phyloP scores from a whole-genome alignment of 2,888 invertebrate genomes.

The Lithophane semibrunnea region DNA sequence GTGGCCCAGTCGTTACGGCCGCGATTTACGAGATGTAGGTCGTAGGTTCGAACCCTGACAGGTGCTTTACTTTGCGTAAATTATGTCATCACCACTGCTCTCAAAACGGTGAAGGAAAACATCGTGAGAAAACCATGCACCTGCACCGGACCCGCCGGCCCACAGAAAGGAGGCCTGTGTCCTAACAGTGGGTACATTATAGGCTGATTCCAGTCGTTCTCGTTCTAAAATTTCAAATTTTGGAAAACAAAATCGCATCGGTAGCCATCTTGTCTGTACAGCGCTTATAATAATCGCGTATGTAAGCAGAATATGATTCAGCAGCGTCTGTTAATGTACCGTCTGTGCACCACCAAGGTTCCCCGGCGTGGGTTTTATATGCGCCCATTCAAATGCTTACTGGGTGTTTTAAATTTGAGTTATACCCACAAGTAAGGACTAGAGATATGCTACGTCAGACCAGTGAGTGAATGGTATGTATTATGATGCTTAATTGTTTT shows the following conservation, averaged over 20 bases:
- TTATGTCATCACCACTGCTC: too few relatives aligned
- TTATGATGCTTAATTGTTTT: background rate
- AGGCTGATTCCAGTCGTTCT: too few relatives aligned
- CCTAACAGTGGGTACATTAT: too few relatives aligned
- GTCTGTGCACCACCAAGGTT: slow-evolving; percentile 36
- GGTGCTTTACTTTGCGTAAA: too few relatives aligned
- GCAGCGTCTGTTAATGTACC: slow-evolving; percentile 27
- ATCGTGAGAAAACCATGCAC: too few relatives aligned
- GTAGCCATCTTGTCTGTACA: slow-evolving; percentile 26
- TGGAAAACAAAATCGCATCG: slow-evolving; percentile 24
- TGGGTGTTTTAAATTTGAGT: slow-evolving; percentile 22
- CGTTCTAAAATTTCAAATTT: background rate
- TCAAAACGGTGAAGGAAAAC: too few relatives aligned
- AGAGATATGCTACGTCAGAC: background rate
- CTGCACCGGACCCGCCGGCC: too few relatives aligned
- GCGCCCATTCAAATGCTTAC: slow-evolving; percentile 26
- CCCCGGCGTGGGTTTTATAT: slow-evolving; percentile 31
- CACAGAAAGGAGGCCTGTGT: too few relatives aligned
- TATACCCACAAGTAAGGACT: background rate
- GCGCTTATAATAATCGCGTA: slow-evolving; percentile 36
- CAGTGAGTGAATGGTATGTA: background rate
- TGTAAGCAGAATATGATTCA: slow-evolving; percentile 57
- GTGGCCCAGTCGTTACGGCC: too few relatives aligned
- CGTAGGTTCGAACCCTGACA: too few relatives aligned
- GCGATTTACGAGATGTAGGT: too few relatives aligned